Percentiles rank a stretch among this genome's conserved stretches.
These are phyloP conservation scores for Channallabes apus DNA, from an alignment of 2,797 vertebrate genomes.

Conservation along the genomic window DNA sequence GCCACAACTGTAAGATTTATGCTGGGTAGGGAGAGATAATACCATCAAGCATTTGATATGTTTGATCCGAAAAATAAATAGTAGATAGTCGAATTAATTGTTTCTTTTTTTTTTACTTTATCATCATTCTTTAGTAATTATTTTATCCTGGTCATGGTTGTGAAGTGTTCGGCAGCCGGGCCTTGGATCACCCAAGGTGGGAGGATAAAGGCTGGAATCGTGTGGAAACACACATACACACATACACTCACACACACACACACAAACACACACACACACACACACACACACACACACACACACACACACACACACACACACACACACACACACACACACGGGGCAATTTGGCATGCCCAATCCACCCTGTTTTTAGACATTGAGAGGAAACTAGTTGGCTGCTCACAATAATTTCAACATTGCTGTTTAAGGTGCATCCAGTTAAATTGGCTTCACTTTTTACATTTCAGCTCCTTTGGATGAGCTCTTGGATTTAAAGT, in stretches of 20 bases:
- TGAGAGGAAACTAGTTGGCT: neutral
- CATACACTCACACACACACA: no score
- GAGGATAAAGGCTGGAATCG: neutral
- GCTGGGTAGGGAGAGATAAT: slow-evolving; percentile 44
- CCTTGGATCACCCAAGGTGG: no score
- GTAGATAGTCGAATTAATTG: neutral
- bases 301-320: no score
- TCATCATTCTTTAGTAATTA: neutral
- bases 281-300: neutral
- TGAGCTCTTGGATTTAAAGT: no score
- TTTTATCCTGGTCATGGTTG: neutral
- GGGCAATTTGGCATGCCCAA: neutral
- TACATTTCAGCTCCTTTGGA: no score
- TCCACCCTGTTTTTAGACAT: neutral
- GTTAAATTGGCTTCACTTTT: no score
- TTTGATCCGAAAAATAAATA: neutral
- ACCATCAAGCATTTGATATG: slow-evolving; percentile 32
- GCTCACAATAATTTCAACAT: no score
- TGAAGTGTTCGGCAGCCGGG: neutral
- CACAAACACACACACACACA: neutral
- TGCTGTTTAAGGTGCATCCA: no score
- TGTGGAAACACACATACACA: no score
- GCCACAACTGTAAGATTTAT: slow-evolving; percentile 38
- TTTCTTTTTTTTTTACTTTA: neutral
- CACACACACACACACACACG: neutral